A percentile compares a stretch with the other conserved stretches of the same genome.
These are phyloP conservation scores for Sebastes oblongus DNA, from an alignment of 2,797 vertebrate species.

Conservation along the genomic window DNA sequence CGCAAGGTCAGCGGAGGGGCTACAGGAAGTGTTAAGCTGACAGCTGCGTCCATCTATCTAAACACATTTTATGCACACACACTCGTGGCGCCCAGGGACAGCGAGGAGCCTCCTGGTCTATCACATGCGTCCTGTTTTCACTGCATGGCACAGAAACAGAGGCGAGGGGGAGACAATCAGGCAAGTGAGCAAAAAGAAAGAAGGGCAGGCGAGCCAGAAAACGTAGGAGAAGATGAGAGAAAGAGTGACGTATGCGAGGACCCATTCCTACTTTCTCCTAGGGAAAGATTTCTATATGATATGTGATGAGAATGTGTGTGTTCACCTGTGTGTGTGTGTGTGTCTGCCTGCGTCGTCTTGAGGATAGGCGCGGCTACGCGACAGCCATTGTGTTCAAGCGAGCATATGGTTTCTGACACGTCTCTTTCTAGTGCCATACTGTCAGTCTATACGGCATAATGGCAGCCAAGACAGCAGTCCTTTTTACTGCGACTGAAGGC, in stretches of 20 bases:
- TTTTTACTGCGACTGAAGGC: conserved; percentile 71
- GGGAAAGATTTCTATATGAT: background rate
- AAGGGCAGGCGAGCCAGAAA: conserved; percentile 29
- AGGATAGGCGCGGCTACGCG: conserved; percentile 57
- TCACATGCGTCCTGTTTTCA: conserved; percentile 72
- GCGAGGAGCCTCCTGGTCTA: conserved; percentile 64
- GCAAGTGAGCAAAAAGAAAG: conserved; percentile 25
- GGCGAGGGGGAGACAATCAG: conserved; percentile 22
- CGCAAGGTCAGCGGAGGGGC: conserved; percentile 39
- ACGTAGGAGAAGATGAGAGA: background rate
- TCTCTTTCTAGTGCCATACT: conserved; percentile 77
- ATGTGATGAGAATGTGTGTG: background rate
- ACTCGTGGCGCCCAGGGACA: conserved; percentile 48
- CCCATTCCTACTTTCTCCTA: background rate
- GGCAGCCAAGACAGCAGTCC: conserved; percentile 77
- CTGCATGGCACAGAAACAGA: conserved; percentile 62
- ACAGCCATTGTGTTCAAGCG: conserved; percentile 63
- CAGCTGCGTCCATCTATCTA: conserved; percentile 65
- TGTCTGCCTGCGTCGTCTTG: conserved; percentile 58
- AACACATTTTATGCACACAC: conserved; percentile 15
- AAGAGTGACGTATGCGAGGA: background rate
- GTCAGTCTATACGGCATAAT: conserved; percentile 71
- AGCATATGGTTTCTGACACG: conserved; percentile 78
- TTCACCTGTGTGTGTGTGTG: conserved; percentile 32
- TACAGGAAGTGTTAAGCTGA: conserved; percentile 63